phyloP scores from a whole-genome alignment of 2,888 invertebrate species.

The Trissolcus japonicus region DNA sequence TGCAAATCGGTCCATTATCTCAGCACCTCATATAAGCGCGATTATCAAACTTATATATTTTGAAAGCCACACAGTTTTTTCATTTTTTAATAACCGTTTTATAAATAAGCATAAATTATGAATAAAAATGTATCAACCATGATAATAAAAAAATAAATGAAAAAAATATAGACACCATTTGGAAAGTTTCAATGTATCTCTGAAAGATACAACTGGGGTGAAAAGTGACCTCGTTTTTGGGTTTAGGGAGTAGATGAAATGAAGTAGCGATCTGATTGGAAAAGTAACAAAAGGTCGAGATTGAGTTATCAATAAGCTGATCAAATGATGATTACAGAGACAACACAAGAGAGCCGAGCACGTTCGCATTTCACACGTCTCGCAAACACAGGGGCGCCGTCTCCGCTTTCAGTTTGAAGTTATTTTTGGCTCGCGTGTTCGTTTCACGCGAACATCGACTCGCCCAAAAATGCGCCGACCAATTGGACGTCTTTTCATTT shows the following conservation, averaged over 20 bases:
- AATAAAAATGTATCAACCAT: too few relatives aligned
- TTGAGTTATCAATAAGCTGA: neutral
- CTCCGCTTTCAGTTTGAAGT: slow-evolving; percentile 74
- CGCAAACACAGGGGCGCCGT: slow-evolving; percentile 59
- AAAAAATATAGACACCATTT: too few relatives aligned
- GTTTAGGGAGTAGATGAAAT: too few relatives aligned
- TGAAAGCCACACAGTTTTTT: too few relatives aligned
- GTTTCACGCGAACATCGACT: slow-evolving; percentile 57
- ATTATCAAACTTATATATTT: too few relatives aligned
- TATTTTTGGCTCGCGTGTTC: slow-evolving; percentile 69
- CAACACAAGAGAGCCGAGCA: slow-evolving; percentile 6
- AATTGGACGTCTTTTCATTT: slow-evolving; percentile 59
- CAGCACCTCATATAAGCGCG: too few relatives aligned
- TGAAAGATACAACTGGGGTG: neutral
- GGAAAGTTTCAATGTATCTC: too few relatives aligned
- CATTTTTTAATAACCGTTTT: too few relatives aligned
- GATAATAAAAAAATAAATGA: too few relatives aligned
- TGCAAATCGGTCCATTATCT: too few relatives aligned
- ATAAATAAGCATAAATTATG: too few relatives aligned
- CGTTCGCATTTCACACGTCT: slow-evolving; percentile 46
- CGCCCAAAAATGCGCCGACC: slow-evolving; percentile 73
- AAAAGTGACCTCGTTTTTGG: neutral
- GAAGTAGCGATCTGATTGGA: neutral
- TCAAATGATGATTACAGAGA: neutral
- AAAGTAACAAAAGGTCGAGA: slow-evolving; percentile 1